Conservation (phyloP, 1,140 invertebrate species). For the Pogonognathellus flavescens region DNA sequence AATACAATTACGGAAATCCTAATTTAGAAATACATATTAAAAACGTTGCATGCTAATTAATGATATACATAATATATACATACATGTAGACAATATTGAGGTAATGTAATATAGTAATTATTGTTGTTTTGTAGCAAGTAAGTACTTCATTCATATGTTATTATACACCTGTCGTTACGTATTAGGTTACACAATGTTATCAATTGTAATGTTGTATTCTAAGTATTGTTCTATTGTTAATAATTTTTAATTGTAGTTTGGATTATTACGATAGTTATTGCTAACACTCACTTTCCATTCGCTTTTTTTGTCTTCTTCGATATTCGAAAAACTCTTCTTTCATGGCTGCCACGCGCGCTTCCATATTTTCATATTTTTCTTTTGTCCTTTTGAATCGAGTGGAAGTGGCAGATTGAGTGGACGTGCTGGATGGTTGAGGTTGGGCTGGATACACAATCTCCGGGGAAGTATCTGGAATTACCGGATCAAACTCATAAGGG, state of each 20-base stretch:
- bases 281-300: slow-evolving; percentile 82
- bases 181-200: slow-evolving; percentile 3
- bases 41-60: too few species aligned
- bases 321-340: slow-evolving; percentile 96
- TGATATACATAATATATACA: not conserved
- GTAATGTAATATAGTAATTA: slow-evolving; percentile 6
- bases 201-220: slow-evolving; percentile 24
- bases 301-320: slow-evolving; percentile 84
- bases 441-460: slow-evolving; percentile 65
- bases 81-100: not conserved
- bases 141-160: slow-evolving; percentile 45
- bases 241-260: slow-evolving; percentile 32
- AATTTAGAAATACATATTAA: too few species aligned
- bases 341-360: slow-evolving; percentile 90
- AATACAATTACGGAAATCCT: too few species aligned
- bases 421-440: slow-evolving; percentile 67
- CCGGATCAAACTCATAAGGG: slow-evolving; percentile 93
- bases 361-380: slow-evolving; percentile 82
- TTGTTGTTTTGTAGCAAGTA: slow-evolving; percentile 29
- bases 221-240: not conserved
- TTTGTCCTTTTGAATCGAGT: slow-evolving; percentile 63
- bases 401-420: slow-evolving; percentile 61
- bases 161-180: slow-evolving; percentile 12
- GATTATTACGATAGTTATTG: slow-evolving; percentile 64
- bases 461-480: slow-evolving; percentile 79